Conservation (phyloP, 1,140 invertebrate species). For the Hormaphis cornu region DNA sequence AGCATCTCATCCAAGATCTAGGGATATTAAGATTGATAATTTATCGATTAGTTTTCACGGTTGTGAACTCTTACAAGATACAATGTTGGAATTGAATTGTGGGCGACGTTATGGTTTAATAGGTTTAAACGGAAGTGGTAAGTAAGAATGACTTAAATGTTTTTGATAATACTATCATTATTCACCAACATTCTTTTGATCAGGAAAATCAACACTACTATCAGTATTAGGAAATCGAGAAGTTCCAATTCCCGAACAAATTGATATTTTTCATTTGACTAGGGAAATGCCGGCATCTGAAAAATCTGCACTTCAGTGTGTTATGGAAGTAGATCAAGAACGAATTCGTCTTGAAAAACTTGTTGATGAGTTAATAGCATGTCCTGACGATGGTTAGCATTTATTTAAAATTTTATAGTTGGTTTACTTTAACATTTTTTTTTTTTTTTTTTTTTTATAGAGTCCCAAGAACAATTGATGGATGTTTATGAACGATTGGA, state of each 20-base stretch:
- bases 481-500: conserved; percentile 97
- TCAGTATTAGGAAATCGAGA: conserved; percentile 86
- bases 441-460: conserved; percentile 43
- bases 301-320: conserved; percentile 84
- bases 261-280: conserved; percentile 96
- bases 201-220: conserved; percentile 86
- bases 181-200: background rate
- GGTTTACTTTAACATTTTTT: background rate
- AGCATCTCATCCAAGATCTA: conserved; percentile 85
- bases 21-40: conserved; percentile 94
- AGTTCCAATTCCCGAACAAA: conserved; percentile 89
- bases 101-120: conserved; percentile 92
- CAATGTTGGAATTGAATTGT: conserved; percentile 92
- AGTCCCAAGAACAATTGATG: conserved; percentile 89
- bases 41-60: conserved; percentile 98
- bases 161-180: background rate
- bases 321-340: conserved; percentile 97
- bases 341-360: conserved; percentile 82
- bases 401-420: background rate
- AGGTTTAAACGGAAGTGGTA: conserved; percentile 91
- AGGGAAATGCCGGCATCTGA: conserved; percentile 94
- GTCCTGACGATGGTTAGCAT: conserved; percentile 72
- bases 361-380: conserved; percentile 78
- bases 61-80: conserved; percentile 88
- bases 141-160: conserved; percentile 33